Evolutionary conservation across 2,888 invertebrate species (phyloP), one percentile per base, ranked within the genome.

Genomic region (Hyles lineata): DNA sequence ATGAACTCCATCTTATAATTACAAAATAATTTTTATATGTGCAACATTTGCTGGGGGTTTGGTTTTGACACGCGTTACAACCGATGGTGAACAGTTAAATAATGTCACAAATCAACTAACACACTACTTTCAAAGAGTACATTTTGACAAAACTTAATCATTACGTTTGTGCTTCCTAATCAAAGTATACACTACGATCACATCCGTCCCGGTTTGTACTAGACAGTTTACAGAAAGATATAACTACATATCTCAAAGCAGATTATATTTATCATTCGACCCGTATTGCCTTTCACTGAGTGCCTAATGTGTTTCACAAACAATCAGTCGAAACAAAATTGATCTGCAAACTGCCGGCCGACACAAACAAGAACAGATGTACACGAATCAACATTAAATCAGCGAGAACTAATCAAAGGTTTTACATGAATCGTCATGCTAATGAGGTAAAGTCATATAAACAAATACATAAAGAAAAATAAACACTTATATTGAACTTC

Each of bases 401-500:
- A 81, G 81, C 80, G 80, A 82, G 78, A 87, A 83, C 79, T 83
- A 84, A 81, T 78, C 78, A 82, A 84, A 82, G 81, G 85, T 87
- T 89, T 89, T 89, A 90, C 91, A 92, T 88, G 89, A 89, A 85
- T 85, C 82, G 79, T 84, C 90, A 90, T 90, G 90, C 89, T 92
- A 92, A 90, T 92, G 93, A 93, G 93, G 93, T 93, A 93, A 86
- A 88, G 83, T 89, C 82, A 83, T 82, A 84, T 82, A 85, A 85
- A 85, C 86, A 87, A 86, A 86, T 79, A 76, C 78, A 80, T 81
- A 85, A 82, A 81, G 86, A 87, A 87, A 85, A 86, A 84, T 86
- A 87, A 88, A 87, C 83, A 89, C 85, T 85, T 89, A 90, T 86
- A 80, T 83, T 79, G 94, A 94, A 94, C 94, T 94, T 94, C 90